phyloP scores from a whole-genome alignment of 53 echinoderm and acorn worm genomes.

The Zoroaster sp. region DNA sequence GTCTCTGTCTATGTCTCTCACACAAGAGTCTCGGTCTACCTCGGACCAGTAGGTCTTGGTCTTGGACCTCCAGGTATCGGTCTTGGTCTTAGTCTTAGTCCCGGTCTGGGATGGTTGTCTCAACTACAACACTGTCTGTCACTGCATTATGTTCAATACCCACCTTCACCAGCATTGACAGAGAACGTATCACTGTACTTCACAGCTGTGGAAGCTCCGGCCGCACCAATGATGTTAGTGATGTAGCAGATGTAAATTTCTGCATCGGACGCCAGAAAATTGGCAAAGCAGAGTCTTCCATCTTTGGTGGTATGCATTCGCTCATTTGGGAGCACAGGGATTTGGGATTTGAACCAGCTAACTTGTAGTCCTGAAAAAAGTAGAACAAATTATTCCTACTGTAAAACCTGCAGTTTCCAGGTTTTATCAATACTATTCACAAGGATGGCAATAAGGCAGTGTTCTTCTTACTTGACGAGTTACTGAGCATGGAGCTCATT shows the following conservation, averaged over 20 bases:
- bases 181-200: conserved; percentile 35
- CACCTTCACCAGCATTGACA: conserved; percentile 18
- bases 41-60: too few relatives aligned
- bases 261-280: conserved; percentile 1
- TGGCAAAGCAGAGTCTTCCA: conserved; percentile 74
- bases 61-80: too few relatives aligned
- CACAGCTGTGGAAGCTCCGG: not conserved
- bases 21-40: too few relatives aligned
- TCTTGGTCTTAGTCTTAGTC: too few relatives aligned
- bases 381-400: too few relatives aligned
- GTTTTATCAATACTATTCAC: too few relatives aligned
- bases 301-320: conserved; percentile 23
- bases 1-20: too few relatives aligned
- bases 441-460: too few relatives aligned
- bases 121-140: not conserved
- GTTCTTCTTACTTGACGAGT: too few relatives aligned
- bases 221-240: conserved; percentile 25
- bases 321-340: not conserved
- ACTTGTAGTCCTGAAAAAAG: conserved; percentile 34
- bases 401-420: too few relatives aligned
- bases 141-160: not conserved
- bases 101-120: not conserved
- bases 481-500: too few relatives aligned
- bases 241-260: conserved; percentile 63
- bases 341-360: conserved; percentile 31